A percentile compares a stretch with the other conserved stretches of the same genome.
Evolutionary conservation across 2,113 vertebrate species (phyloP).

Genomic region (Oryctolagus cuniculus): DNA sequence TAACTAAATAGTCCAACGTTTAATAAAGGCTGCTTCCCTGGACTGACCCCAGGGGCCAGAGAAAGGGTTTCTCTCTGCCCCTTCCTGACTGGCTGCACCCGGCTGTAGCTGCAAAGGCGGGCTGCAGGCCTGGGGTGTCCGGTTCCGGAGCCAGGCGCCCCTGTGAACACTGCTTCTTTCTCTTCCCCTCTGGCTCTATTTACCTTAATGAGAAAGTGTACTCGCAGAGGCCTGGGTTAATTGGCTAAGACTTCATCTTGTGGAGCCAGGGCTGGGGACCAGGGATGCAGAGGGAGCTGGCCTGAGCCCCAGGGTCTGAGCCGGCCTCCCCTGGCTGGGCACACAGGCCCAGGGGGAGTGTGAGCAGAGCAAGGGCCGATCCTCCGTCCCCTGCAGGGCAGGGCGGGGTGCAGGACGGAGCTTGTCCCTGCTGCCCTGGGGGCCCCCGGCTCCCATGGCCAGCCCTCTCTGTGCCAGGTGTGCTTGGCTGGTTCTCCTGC

Average conservation of each 20-base stretch:
- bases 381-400: background rate
- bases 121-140: slow-evolving; percentile 71
- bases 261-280: slow-evolving; percentile 42
- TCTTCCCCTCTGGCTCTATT: slow-evolving; percentile 81
- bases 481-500: background rate
- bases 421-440: background rate
- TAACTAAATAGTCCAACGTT: no score
- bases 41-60: background rate
- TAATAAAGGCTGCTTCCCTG: background rate
- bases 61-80: background rate
- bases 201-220: slow-evolving; percentile 83
- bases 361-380: no score
- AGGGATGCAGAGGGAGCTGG: slow-evolving; percentile 38
- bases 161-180: slow-evolving; percentile 78
- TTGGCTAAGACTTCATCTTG: slow-evolving; percentile 81
- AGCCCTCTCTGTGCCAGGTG: background rate
- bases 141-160: slow-evolving; percentile 74
- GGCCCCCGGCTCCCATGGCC: background rate
- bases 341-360: background rate
- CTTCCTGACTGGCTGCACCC: background rate
- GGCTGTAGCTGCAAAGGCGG: slow-evolving; percentile 33
- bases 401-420: background rate
- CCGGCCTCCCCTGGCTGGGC: background rate
- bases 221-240: slow-evolving; percentile 80
- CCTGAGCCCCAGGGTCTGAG: no score